Conservation (phyloP, 2,113 vertebrate species). For the Falcunculus frontatus region DNA sequence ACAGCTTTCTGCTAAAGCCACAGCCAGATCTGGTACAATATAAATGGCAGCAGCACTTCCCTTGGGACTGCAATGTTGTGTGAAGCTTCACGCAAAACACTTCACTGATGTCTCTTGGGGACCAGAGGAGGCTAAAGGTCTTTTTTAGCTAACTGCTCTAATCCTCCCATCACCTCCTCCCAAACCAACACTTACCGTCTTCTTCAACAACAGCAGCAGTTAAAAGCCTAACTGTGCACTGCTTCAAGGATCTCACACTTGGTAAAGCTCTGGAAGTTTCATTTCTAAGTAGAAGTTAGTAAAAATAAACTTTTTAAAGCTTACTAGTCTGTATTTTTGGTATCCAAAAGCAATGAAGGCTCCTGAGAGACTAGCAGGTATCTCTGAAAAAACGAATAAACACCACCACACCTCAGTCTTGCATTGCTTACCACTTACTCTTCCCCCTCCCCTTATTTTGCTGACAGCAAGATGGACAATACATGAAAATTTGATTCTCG, state of each 20-base stretch:
- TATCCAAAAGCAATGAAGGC: neutral
- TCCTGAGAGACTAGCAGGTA: neutral
- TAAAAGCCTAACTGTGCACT: neutral
- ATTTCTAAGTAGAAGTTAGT: neutral
- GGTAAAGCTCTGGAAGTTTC: neutral
- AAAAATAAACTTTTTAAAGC: neutral
- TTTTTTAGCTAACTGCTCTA: neutral
- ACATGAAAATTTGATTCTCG: constrained; percentile 75
- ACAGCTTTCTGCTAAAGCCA: constrained; percentile 23
- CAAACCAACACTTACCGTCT: neutral
- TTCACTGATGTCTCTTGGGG: neutral
- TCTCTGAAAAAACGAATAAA: neutral
- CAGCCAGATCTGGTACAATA: neutral
- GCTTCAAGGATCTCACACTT: neutral
- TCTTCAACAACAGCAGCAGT: neutral
- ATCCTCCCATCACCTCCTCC: neutral
- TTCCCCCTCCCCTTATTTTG: constrained; percentile 2
- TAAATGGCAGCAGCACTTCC: neutral
- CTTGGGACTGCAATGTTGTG: neutral
- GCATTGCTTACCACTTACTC: neutral
- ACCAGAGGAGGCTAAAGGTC: neutral
- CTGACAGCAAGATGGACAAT: constrained; percentile 68
- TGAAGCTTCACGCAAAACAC: constrained; percentile 1
- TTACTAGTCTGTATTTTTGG: neutral
- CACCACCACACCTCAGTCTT: neutral